phyloP scores from a whole-genome alignment of 1,140 invertebrate genomes.

The Aphelenchoides besseyi region DNA sequence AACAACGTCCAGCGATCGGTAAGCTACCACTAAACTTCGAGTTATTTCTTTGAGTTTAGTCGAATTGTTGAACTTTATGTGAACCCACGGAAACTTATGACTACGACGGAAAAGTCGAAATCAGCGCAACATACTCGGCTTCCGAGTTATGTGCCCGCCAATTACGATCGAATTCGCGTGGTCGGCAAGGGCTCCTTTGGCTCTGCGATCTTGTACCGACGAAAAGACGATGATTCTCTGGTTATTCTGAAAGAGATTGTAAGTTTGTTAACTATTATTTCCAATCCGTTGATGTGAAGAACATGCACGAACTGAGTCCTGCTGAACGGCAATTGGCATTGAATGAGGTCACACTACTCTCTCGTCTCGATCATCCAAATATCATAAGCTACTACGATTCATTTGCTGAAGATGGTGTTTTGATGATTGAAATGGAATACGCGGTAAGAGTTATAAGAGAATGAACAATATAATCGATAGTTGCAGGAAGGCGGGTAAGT shows the following conservation, averaged over 20 bases:
- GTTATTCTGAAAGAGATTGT: slow-evolving; percentile 75
- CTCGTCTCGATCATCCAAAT: slow-evolving; percentile 73
- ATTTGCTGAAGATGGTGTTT: slow-evolving; percentile 72
- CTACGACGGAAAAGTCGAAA: neutral
- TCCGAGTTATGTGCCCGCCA: slow-evolving; percentile 10
- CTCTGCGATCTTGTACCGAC: slow-evolving; percentile 72
- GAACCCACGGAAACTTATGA: slow-evolving; percentile 62
- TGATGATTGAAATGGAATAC: slow-evolving; percentile 80
- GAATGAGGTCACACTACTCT: slow-evolving; percentile 73
- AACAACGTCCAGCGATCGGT: slow-evolving; percentile 25
- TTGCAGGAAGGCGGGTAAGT: slow-evolving; percentile 71
- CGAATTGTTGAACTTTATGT: slow-evolving; percentile 66
- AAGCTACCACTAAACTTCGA: too few species aligned
- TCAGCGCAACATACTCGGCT: neutral
- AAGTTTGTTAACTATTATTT: neutral
- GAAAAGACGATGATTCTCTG: slow-evolving; percentile 69
- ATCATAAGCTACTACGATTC: slow-evolving; percentile 75
- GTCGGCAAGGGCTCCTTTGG: slow-evolving; percentile 71
- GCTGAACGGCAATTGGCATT: slow-evolving; percentile 72
- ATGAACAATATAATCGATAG: too few species aligned
- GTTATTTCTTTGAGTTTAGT: slow-evolving; percentile 22
- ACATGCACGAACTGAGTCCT: slow-evolving; percentile 72
- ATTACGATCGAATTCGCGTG: slow-evolving; percentile 41
- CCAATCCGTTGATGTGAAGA: slow-evolving; percentile 55
- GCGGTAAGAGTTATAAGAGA: too few species aligned